Conservation (phyloP, 2,113 vertebrate genomes). For the Melanerpes formicivorus region DNA sequence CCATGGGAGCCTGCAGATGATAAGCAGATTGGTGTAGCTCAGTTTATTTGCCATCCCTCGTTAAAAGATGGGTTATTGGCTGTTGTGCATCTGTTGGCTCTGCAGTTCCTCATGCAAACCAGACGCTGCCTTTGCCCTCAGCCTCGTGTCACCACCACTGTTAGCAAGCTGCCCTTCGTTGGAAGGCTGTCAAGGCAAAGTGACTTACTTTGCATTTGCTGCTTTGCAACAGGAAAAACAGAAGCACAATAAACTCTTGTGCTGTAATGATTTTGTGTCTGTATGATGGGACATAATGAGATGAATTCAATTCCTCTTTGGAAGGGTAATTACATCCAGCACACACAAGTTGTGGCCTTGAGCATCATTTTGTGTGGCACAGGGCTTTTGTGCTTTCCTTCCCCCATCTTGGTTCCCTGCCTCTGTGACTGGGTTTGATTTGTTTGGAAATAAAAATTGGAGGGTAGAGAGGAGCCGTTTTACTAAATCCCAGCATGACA, state of each 20-base stretch:
- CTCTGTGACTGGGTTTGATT: neutral
- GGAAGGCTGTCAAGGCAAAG: constrained; percentile 38
- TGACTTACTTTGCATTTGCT: constrained; percentile 31
- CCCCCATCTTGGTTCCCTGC: neutral
- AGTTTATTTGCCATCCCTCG: neutral
- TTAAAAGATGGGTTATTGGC: neutral
- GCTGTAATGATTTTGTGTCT: constrained; percentile 65
- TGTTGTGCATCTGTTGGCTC: neutral
- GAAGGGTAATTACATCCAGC: constrained; percentile 50
- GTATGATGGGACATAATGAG: constrained; percentile 54
- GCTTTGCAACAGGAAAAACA: constrained; percentile 23
- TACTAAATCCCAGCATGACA: too few relatives aligned
- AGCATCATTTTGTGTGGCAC: neutral
- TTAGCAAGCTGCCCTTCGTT: constrained; percentile 1
- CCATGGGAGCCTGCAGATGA: neutral
- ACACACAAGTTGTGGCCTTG: neutral
- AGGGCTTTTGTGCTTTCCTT: constrained; percentile 12
- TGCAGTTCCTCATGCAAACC: neutral
- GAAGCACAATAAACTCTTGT: constrained; percentile 11
- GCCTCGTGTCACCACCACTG: neutral
- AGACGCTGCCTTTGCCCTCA: neutral
- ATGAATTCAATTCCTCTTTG: constrained; percentile 53
- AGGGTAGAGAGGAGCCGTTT: neutral
- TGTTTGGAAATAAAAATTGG: constrained; percentile 11
- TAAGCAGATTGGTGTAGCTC: neutral